Percentiles rank a stretch among this genome's conserved stretches.
phyloP scores from a whole-genome alignment of 2,797 vertebrate genomes.

The Cynodonichthys magdalenae region DNA sequence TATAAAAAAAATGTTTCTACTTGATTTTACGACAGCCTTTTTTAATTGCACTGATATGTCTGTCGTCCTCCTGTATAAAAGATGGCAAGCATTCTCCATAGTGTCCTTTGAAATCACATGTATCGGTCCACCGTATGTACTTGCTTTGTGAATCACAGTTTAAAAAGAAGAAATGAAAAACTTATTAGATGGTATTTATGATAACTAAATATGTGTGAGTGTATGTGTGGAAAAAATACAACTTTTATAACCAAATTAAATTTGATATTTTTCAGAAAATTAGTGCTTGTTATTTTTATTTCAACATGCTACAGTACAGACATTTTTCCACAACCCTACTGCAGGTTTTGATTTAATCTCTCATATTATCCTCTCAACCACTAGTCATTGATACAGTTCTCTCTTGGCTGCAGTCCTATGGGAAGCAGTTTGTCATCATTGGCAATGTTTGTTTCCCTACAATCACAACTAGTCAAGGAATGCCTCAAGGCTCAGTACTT shows the following conservation, averaged over 20 bases:
- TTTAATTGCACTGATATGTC: slow-evolving; percentile 86
- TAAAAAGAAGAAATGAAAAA: slow-evolving; percentile 64
- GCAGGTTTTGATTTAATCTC: not conserved
- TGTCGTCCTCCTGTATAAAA: slow-evolving; percentile 75
- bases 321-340: not conserved
- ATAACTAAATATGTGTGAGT: slow-evolving; percentile 87
- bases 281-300: not conserved
- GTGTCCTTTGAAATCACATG: slow-evolving; percentile 88
- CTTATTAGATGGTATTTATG: slow-evolving; percentile 85
- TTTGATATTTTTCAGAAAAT: slow-evolving; percentile 90
- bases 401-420: not conserved
- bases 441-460: not conserved
- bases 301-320: not conserved
- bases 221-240: slow-evolving; percentile 89
- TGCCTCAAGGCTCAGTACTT: not conserved
- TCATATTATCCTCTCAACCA: no score
- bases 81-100: slow-evolving; percentile 86
- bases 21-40: slow-evolving; percentile 94
- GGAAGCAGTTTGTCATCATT: not conserved
- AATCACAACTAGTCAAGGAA: not conserved
- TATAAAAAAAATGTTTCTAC: slow-evolving; percentile 92
- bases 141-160: slow-evolving; percentile 85
- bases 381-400: not conserved
- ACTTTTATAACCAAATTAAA: slow-evolving; percentile 95
- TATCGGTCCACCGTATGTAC: slow-evolving; percentile 84